Percentiles rank a stretch among this genome's conserved stretches.
phyloP scores from a whole-genome alignment of 2,113 vertebrate genomes.

The Etheostoma spectabile region DNA sequence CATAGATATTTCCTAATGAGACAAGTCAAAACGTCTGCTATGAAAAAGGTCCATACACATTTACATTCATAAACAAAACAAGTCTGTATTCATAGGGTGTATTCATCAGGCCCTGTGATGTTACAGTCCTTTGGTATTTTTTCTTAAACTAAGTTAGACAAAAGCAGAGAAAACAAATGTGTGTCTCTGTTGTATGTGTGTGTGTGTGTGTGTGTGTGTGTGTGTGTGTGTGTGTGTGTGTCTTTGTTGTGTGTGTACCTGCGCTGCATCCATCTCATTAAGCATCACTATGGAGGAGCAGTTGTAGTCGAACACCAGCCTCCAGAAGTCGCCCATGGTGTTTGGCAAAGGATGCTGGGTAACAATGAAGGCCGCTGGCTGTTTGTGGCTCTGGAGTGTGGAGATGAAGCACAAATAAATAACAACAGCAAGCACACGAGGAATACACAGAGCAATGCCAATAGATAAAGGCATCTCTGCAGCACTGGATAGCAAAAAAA shows the following conservation, averaged over 20 bases:
- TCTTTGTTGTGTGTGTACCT: constrained; percentile 85
- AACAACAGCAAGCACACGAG: neutral
- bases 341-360: constrained; percentile 98
- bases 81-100: neutral
- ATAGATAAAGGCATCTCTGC: neutral
- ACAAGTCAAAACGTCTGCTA: too few species aligned
- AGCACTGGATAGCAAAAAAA: neutral
- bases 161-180: neutral
- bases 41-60: neutral
- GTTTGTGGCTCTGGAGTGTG: constrained; percentile 93
- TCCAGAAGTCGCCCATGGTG: constrained; percentile 97
- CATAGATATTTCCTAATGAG: neutral
- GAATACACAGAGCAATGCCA: neutral
- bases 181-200: neutral
- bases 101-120: constrained; percentile 15
- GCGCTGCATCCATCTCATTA: constrained; percentile 96
- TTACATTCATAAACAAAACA: constrained; percentile 23
- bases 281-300: constrained; percentile 98
- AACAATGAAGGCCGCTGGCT: constrained; percentile 97
- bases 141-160: neutral
- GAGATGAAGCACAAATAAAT: constrained; percentile 22
- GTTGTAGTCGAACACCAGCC: constrained; percentile 98
- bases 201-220: constrained; percentile 43
- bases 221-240: neutral
- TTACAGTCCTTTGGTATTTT: neutral